These are phyloP conservation scores for Trichonephila clavipes DNA, from an alignment of 1,140 invertebrate species.

Conservation along the genomic window DNA sequence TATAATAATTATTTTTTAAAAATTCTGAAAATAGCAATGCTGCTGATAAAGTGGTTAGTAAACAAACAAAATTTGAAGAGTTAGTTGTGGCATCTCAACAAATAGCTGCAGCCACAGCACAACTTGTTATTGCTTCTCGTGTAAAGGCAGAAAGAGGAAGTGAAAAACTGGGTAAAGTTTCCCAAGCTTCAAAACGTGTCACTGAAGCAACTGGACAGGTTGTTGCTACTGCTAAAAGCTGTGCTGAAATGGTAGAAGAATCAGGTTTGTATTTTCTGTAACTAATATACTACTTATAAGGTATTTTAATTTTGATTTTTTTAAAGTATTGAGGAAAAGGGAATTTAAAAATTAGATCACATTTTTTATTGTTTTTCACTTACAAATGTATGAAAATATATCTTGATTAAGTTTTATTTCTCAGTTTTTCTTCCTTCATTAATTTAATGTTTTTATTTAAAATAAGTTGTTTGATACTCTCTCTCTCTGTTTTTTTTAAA, in stretches of 20 bases:
- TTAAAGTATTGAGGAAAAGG: too few relatives aligned
- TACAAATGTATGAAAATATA: too few relatives aligned
- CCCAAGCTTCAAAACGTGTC: constrained; percentile 91
- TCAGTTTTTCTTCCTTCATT: too few relatives aligned
- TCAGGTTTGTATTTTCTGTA: constrained; percentile 83
- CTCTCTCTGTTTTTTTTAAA: too few relatives aligned
- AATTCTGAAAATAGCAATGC: constrained; percentile 85
- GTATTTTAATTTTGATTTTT: too few relatives aligned
- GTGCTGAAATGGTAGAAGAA: constrained; percentile 92
- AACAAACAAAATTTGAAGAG: constrained; percentile 94
- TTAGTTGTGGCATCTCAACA: constrained; percentile 98
- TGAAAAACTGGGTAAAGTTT: constrained; percentile 88
- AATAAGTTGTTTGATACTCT: too few relatives aligned
- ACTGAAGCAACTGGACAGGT: constrained; percentile 94
- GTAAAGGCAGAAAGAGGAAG: constrained; percentile 90
- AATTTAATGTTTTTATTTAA: too few relatives aligned
- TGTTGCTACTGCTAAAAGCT: constrained; percentile 94
- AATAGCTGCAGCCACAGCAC: constrained; percentile 97
- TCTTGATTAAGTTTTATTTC: too few relatives aligned
- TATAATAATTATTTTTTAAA: too few relatives aligned
- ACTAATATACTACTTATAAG: not conserved
- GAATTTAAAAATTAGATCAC: too few relatives aligned
- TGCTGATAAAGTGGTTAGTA: constrained; percentile 94
- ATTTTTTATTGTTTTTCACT: too few relatives aligned
- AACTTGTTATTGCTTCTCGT: constrained; percentile 92